Conservation (phyloP, 2,888 invertebrate species). For the Melinaea marsaeus region DNA sequence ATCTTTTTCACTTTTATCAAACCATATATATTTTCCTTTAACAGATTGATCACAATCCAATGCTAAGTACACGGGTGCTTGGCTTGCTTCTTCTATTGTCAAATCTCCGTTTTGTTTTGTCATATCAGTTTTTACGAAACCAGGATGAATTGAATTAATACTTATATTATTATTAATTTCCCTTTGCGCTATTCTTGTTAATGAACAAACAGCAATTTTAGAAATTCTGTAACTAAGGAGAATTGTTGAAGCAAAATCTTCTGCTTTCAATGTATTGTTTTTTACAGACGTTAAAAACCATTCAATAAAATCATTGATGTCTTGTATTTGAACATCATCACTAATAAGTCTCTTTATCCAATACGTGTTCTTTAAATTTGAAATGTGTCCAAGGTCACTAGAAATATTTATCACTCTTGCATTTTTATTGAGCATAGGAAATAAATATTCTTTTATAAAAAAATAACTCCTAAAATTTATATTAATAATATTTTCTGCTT, state of each 20-base stretch:
- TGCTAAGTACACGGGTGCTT: slow-evolving; percentile 35
- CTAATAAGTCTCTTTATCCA: slow-evolving; percentile 36
- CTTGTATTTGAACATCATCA: slow-evolving; percentile 31
- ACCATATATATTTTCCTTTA: slow-evolving; percentile 40
- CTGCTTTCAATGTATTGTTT: slow-evolving; percentile 30
- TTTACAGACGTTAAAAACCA: slow-evolving; percentile 40
- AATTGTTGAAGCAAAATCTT: slow-evolving; percentile 34
- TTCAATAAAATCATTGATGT: slow-evolving; percentile 36
- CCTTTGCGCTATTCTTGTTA: slow-evolving; percentile 35
- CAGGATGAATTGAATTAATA: slow-evolving; percentile 38
- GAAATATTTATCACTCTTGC: slow-evolving; percentile 40
- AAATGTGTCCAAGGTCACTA: slow-evolving; percentile 39
- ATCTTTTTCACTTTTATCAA: slow-evolving; percentile 14
- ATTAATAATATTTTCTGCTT: slow-evolving; percentile 37
- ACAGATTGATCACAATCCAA: slow-evolving; percentile 37
- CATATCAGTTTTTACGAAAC: slow-evolving; percentile 38
- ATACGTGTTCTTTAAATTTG: slow-evolving; percentile 36
- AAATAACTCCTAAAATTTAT: slow-evolving; percentile 39
- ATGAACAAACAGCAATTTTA: slow-evolving; percentile 37
- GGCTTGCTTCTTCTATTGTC: slow-evolving; percentile 30
- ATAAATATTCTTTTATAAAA: slow-evolving; percentile 37
- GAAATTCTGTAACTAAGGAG: slow-evolving; percentile 36
- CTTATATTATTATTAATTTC: slow-evolving; percentile 33
- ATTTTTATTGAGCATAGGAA: slow-evolving; percentile 36
- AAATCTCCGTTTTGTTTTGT: slow-evolving; percentile 33